A percentile compares a stretch with the other conserved stretches of the same genome.
These are phyloP conservation scores for Sylvicola cinctus DNA, from an alignment of 2,888 invertebrate species.

Conservation along the genomic window DNA sequence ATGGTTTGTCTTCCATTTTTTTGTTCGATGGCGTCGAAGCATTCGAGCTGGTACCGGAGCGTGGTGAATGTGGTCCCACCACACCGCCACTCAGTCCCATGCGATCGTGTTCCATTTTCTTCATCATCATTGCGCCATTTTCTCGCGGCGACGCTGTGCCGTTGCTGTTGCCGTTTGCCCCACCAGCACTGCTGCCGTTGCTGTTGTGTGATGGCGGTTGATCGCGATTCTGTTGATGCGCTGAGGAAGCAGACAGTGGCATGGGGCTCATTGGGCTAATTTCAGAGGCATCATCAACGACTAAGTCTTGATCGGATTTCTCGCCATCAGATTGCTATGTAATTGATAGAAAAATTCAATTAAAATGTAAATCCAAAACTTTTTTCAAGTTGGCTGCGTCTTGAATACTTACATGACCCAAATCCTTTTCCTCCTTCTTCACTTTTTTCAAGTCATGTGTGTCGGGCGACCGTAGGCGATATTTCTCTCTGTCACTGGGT, in stretches of 20 bases:
- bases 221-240: slow-evolving; percentile 28
- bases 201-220: slow-evolving; percentile 18
- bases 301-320: slow-evolving; percentile 78
- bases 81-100: slow-evolving; percentile 14
- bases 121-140: slow-evolving; percentile 42
- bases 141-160: slow-evolving; percentile 68
- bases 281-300: slow-evolving; percentile 87
- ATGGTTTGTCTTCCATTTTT: slow-evolving; percentile 72
- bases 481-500: slow-evolving; percentile 56
- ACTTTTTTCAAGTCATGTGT: slow-evolving; percentile 43
- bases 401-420: slow-evolving; percentile 47
- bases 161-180: slow-evolving; percentile 12
- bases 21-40: slow-evolving; percentile 79
- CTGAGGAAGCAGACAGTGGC: slow-evolving; percentile 21
- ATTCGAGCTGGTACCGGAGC: slow-evolving; percentile 75
- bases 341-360: neutral
- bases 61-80: slow-evolving; percentile 14
- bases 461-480: slow-evolving; percentile 59
- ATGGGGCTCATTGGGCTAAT: slow-evolving; percentile 48
- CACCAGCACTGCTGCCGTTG: slow-evolving; percentile 46
- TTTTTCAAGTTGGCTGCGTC: neutral
- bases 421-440: slow-evolving; percentile 67
- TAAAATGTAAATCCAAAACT: neutral
- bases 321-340: slow-evolving; percentile 59
- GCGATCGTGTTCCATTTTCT: slow-evolving; percentile 16